These are phyloP conservation scores for Heliornis fulica DNA, from an alignment of 2,113 vertebrate species.

Conservation along the genomic window DNA sequence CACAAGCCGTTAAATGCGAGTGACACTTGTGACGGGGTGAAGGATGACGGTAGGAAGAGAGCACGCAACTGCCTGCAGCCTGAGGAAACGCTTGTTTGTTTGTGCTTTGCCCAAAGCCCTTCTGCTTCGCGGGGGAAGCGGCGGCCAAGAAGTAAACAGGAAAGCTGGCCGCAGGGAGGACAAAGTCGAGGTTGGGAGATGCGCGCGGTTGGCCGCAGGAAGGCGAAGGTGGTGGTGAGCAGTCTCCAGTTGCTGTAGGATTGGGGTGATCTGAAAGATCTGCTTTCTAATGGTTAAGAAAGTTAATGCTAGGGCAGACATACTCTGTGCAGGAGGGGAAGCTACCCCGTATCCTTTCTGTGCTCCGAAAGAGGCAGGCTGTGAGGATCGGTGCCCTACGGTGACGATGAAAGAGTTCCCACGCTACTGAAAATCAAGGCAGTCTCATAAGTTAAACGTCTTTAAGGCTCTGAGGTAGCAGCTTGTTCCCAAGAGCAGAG, in stretches of 20 bases:
- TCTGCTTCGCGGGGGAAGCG: background rate
- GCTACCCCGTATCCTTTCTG: fast-evolving
- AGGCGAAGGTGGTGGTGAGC: background rate
- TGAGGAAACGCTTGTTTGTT: conserved; percentile 27
- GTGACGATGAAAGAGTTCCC: background rate
- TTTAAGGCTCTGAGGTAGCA: background rate
- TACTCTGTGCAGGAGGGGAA: background rate
- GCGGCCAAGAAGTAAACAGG: conserved; percentile 25
- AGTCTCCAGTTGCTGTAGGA: background rate
- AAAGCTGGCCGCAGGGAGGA: background rate
- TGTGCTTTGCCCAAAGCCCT: background rate
- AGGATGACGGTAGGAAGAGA: background rate
- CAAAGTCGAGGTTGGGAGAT: background rate
- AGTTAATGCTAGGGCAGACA: background rate
- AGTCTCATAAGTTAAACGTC: background rate
- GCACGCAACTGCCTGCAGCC: background rate
- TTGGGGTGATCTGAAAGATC: background rate
- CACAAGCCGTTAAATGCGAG: background rate
- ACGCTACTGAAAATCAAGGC: background rate
- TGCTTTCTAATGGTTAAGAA: too few relatives aligned
- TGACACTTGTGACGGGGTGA: background rate
- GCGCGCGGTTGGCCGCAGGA: background rate
- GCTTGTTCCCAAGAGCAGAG: background rate
- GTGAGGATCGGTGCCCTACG: background rate
- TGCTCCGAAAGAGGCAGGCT: background rate